These are phyloP conservation scores for Nebria salina DNA, from an alignment of 2,888 invertebrate species.

Conservation along the genomic window DNA sequence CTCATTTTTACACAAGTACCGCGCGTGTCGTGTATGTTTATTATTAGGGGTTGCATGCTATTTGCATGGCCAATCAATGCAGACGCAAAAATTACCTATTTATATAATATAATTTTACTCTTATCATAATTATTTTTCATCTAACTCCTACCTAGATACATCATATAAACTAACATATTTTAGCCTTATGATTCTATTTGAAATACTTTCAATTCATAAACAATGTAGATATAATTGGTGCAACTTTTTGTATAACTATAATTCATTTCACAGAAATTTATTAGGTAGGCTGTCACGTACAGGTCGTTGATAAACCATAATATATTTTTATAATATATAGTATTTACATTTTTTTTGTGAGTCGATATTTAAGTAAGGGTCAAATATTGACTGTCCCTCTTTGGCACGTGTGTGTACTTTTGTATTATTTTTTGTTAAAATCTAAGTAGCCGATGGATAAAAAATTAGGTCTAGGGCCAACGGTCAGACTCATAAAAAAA, in stretches of 20 bases:
- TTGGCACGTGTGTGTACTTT: conserved; percentile 50
- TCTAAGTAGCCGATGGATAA: conserved; percentile 50
- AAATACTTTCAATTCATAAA: no score
- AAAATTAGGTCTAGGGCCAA: conserved; percentile 57
- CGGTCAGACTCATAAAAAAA: conserved; percentile 57
- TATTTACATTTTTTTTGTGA: not conserved
- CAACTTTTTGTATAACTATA: no score
- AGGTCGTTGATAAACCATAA: not conserved
- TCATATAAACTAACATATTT: no score
- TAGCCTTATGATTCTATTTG: no score
- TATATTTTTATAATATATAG: conserved; percentile 7
- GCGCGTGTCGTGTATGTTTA: not conserved
- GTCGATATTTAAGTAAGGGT: conserved; percentile 25
- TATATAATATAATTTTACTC: no score
- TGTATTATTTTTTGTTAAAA: conserved; percentile 38
- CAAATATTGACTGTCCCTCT: conserved; percentile 52
- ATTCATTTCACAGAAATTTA: not conserved
- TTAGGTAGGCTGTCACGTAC: not conserved
- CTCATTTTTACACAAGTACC: not conserved
- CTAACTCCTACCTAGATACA: no score
- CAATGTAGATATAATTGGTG: no score
- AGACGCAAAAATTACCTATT: no score
- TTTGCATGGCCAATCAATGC: not conserved
- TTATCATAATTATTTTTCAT: no score
- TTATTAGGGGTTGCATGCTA: conserved; percentile 5